Base-by-base conservation (phyloP, 1,140 invertebrate genomes). In the Tenebrio molitor region DNA sequence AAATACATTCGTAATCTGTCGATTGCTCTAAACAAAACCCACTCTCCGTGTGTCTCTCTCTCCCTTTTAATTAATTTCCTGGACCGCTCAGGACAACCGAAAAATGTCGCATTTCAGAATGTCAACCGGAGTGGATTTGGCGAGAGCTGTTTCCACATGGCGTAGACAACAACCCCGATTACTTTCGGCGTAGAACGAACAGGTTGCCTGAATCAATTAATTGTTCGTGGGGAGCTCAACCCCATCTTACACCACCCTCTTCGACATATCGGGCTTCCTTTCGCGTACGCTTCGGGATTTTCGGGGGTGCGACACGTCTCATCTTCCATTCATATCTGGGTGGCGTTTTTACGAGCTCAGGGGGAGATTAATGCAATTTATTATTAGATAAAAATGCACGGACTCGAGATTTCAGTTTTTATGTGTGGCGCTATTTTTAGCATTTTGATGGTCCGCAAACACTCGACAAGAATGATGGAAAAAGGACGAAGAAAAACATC, bases 351-450 rank as follows among this genome's bases (percentile, higher is more conserved):
- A 29, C 25, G 12, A 23, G 7, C 6, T 39, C 29, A 33, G 8
- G 17, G 23, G 10, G 19, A 50, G 23, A 58, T 58, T 58, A 58
- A 58, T 58, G 50, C 23, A n/a, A 29, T 58, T 58, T 58, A 29
- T 58, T 25, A 58, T 25, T 21, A 34, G 5, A 23, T 2, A 58
- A 58, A 58, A 50, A 50, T 50, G 44, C n/a, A n/a, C n/a, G n/a
- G n/a, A n/a, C n/a, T n/a, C n/a, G n/a, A n/a, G n/a, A n/a, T n/a
- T n/a, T n/a, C 5, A 21, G 1, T 44, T 44, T 41, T 44, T 44
- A 15, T 44, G 16, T 21, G 17, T 21, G n/a, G 44, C 12, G 21
- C 8, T 58, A 58, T 58, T 58, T 58, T 58, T 58, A 58, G 12
- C 50, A 12, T 23, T 58, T 58, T 25, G 50, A 58, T 29, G 44